Evolutionary conservation across 2,888 invertebrate genomes (phyloP).

Genomic region (Thymelicus lineola): DNA sequence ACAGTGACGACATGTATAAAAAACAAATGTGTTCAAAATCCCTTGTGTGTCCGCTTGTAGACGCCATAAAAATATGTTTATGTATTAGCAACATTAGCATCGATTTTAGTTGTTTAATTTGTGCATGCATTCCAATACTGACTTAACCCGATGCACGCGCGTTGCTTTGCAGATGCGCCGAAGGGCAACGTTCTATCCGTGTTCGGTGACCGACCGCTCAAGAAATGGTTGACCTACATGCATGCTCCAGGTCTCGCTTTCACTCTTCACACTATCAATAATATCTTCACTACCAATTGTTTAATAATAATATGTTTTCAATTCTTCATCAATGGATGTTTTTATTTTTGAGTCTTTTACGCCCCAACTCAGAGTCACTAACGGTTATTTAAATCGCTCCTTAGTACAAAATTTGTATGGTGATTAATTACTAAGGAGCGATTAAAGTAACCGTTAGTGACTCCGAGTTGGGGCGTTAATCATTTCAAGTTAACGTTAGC

Average conservation of each 20-base stretch:
- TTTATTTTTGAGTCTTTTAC: neutral
- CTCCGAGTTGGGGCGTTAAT: too few relatives aligned
- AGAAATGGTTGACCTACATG: slow-evolving; percentile 84
- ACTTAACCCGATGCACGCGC: slow-evolving; percentile 54
- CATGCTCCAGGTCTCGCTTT: slow-evolving; percentile 83
- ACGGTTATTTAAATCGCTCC: too few relatives aligned
- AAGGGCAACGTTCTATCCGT: slow-evolving; percentile 72
- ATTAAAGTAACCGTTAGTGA: too few relatives aligned
- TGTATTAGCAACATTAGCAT: neutral
- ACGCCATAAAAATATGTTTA: neutral
- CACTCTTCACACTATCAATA: slow-evolving; percentile 58
- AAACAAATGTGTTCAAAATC: neutral
- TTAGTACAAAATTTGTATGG: too few relatives aligned
- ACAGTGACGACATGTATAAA: neutral
- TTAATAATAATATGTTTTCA: neutral
- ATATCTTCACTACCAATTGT: neutral
- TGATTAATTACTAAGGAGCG: too few relatives aligned
- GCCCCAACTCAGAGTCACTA: too few relatives aligned
- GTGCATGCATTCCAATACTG: slow-evolving; percentile 38
- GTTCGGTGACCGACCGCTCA: slow-evolving; percentile 76
- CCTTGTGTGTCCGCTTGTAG: slow-evolving; percentile 23
- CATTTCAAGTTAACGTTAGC: slow-evolving; percentile 1
- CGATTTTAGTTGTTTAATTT: slow-evolving; percentile 9
- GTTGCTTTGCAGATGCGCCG: slow-evolving; percentile 78
- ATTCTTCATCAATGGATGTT: neutral